A percentile compares a stretch with the other conserved stretches of the same genome.
Conservation (phyloP, 2,113 vertebrate species). For the Thunnus thynnus region DNA sequence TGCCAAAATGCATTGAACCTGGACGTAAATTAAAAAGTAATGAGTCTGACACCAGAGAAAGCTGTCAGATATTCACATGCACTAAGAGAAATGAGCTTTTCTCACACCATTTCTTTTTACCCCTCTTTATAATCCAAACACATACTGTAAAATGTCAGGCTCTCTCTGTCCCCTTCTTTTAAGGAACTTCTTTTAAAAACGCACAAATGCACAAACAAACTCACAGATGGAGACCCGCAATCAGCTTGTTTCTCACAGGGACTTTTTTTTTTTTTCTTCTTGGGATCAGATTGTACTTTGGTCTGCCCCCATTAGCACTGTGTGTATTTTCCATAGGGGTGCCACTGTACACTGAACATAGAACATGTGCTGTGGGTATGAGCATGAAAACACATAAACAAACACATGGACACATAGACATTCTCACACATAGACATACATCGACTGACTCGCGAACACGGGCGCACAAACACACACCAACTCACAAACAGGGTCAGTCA, state of each 20-base stretch:
- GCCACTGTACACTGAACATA: constrained; percentile 30
- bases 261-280: constrained; percentile 39
- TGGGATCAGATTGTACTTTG: constrained; percentile 64
- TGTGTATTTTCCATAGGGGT: constrained; percentile 79
- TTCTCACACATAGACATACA: constrained; percentile 54
- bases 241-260: constrained; percentile 66
- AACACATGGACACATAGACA: not conserved
- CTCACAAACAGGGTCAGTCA: constrained; percentile 35
- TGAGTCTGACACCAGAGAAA: not conserved
- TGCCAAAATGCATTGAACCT: not conserved
- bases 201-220: constrained; percentile 44
- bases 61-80: not conserved
- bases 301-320: constrained; percentile 58
- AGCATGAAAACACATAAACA: constrained; percentile 16
- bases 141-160: not conserved
- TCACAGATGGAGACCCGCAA: constrained; percentile 39
- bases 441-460: not conserved
- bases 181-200: constrained; percentile 11
- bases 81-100: not conserved
- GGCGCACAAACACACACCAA: constrained; percentile 12
- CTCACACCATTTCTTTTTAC: not conserved
- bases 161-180: not conserved
- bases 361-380: constrained; percentile 36
- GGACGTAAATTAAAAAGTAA: not conserved
- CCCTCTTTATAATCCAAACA: constrained; percentile 7